A percentile compares a stretch with the other conserved stretches of the same genome.
Conservation (phyloP, 2,113 vertebrate species). For the Eolophus roseicapilla region DNA sequence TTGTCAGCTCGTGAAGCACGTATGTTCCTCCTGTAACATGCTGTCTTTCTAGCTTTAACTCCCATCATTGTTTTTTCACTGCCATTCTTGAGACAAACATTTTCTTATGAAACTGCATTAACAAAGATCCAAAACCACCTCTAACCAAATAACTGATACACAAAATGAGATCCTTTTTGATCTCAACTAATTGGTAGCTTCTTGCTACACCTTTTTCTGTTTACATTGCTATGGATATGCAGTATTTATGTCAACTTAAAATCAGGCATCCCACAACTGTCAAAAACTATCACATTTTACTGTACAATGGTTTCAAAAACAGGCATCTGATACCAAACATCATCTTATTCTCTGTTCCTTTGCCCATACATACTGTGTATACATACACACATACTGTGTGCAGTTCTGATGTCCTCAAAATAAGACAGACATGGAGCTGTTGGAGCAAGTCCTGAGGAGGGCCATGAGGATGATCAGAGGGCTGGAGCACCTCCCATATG, state of each 20-base stretch:
- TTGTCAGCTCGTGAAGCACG: neutral
- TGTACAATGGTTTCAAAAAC: neutral
- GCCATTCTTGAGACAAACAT: neutral
- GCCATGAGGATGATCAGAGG: neutral
- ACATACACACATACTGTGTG: neutral
- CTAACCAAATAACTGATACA: neutral
- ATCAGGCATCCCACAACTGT: neutral
- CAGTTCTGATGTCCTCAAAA: neutral
- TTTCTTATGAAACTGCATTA: neutral
- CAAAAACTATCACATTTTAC: neutral
- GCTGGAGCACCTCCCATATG: neutral
- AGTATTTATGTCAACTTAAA: neutral
- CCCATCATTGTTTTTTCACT: neutral
- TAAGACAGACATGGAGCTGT: neutral
- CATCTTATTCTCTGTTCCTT: neutral
- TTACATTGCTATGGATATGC: neutral
- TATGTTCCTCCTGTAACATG: rapidly evolving
- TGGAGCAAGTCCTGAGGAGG: neutral
- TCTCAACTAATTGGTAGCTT: neutral
- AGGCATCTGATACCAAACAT: neutral
- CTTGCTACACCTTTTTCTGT: neutral
- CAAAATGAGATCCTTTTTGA: neutral
- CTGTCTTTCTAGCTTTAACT: neutral
- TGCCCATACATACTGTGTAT: neutral
- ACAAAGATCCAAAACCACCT: neutral